Base-by-base conservation (phyloP, 2,888 invertebrate species). In the Ichneumoninae sp. region DNA sequence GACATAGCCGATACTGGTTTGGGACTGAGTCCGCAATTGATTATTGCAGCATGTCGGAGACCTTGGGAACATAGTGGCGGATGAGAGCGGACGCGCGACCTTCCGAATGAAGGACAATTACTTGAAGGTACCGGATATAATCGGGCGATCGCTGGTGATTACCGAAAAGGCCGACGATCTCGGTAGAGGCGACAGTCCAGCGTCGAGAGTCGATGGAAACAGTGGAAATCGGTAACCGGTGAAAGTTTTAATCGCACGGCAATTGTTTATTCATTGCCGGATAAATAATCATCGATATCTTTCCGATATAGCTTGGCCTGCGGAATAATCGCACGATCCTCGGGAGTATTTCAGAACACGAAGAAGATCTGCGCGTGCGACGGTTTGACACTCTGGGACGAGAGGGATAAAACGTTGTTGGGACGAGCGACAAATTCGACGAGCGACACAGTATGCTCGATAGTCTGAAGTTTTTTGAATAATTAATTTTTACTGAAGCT, bases 281-380 rank as follows among this genome's bases (percentile, higher is more conserved):
- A 40, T 40, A 10, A 36, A 79, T 44, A n/a, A 47, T 16, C 13
- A 47, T 16, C 16, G 3, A 16, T 16, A 8, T 36, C 40, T 71
- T 83, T 86, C 83, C 30, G 1, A 33, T 82, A 74, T 93, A 97
- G 97, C 81, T 92, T 98, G 70, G 96, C 97, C 0, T 98, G 98
- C 93, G 98, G 98, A 0, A 96, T 98, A 10, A 98, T 98, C 88
- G 98, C 98, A 0, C 95, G 98, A 47, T 97, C 98, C 0, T 97
- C 98, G 0, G 98, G 98, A 0, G 94, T 98, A 8, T 97, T 98
- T 91, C 96, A 98, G 93, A 98, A 98, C 92, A 96, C 96, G 0
- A 98, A 98, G 91, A 96, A 96, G 13, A 96, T 98, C 76, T 98
- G 98, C 94, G 97, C 97, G 1, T 98, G 98, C 94, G 98, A 98